These are phyloP conservation scores for Cirrhinus molitorella DNA, from an alignment of 2,797 vertebrate species.

Conservation along the genomic window DNA sequence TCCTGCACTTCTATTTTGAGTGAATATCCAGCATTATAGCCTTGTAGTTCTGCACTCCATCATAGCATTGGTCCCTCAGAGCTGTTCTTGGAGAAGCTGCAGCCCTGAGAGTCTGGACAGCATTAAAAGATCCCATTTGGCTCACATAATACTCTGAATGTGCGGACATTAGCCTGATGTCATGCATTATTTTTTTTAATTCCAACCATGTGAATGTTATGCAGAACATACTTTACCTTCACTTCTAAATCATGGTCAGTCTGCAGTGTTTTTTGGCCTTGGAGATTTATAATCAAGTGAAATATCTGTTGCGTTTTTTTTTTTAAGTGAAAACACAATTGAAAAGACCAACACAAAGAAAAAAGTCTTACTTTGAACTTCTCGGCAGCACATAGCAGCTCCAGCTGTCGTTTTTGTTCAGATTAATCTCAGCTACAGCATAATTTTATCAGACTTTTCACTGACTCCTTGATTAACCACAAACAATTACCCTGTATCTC, in stretches of 20 bases:
- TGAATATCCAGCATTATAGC: conserved; percentile 23
- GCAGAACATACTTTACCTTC: conserved; percentile 9
- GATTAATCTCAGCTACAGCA: background rate
- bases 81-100: conserved; percentile 24
- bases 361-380: background rate
- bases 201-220: conserved; percentile 30
- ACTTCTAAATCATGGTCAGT: conserved; percentile 15
- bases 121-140: conserved; percentile 54
- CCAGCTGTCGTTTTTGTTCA: background rate
- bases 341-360: background rate
- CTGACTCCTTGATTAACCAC: conserved; percentile 26
- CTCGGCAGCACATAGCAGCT: background rate
- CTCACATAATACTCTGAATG: conserved; percentile 52
- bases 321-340: conserved; percentile 11
- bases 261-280: background rate
- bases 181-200: conserved; percentile 9
- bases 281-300: background rate
- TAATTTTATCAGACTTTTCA: background rate
- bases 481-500: conserved; percentile 65
- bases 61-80: conserved; percentile 16
- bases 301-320: background rate
- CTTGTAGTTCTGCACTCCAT: conserved; percentile 15
- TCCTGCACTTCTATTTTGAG: conserved; percentile 33
- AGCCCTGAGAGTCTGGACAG: conserved; percentile 41
- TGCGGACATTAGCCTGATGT: conserved; percentile 52